Evolutionary conservation across 2,888 invertebrate genomes (phyloP).

Genomic region (Agrotis segetum): DNA sequence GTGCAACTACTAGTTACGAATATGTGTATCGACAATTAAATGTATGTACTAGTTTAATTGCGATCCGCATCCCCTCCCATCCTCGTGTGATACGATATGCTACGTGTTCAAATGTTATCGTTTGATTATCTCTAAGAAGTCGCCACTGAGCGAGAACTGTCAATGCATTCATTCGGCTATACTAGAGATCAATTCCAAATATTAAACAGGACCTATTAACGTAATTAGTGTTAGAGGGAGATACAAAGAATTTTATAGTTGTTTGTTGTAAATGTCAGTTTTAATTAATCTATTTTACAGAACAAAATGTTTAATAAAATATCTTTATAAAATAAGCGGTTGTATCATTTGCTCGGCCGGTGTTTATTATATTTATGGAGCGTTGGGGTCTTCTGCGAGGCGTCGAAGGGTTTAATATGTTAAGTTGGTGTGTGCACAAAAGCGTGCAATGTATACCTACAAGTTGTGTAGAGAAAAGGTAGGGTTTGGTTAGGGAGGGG

Average conservation of each 20-base stretch:
- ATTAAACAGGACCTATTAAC: slow-evolving; percentile 85
- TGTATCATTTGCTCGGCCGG: slow-evolving; percentile 67
- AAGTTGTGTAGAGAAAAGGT: slow-evolving; percentile 71
- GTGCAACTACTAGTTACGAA: slow-evolving; percentile 68
- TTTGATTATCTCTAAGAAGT: slow-evolving; percentile 72
- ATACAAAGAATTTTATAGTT: slow-evolving; percentile 90
- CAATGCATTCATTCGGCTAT: slow-evolving; percentile 73
- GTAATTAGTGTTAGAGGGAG: slow-evolving; percentile 85
- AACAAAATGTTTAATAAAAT: slow-evolving; percentile 90
- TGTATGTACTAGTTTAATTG: slow-evolving; percentile 73
- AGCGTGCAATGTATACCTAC: slow-evolving; percentile 64
- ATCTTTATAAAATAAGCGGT: slow-evolving; percentile 85
- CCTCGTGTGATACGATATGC: slow-evolving; percentile 84
- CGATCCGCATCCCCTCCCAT: slow-evolving; percentile 77
- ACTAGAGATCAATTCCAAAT: slow-evolving; percentile 78
- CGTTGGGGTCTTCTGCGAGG: slow-evolving; percentile 44
- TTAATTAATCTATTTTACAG: slow-evolving; percentile 90
- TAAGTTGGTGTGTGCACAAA: slow-evolving; percentile 65
- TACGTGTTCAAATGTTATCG: slow-evolving; percentile 83
- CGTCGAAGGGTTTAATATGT: slow-evolving; percentile 60
- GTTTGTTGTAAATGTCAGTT: slow-evolving; percentile 91
- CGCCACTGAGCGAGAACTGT: slow-evolving; percentile 69
- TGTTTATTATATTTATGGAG: slow-evolving; percentile 48
- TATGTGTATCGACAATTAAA: slow-evolving; percentile 76
- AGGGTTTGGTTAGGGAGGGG: slow-evolving; percentile 72